Percentiles rank a stretch among this genome's conserved stretches.
Evolutionary conservation across 2,888 invertebrate genomes (phyloP).

Genomic region (Thyatira batis): DNA sequence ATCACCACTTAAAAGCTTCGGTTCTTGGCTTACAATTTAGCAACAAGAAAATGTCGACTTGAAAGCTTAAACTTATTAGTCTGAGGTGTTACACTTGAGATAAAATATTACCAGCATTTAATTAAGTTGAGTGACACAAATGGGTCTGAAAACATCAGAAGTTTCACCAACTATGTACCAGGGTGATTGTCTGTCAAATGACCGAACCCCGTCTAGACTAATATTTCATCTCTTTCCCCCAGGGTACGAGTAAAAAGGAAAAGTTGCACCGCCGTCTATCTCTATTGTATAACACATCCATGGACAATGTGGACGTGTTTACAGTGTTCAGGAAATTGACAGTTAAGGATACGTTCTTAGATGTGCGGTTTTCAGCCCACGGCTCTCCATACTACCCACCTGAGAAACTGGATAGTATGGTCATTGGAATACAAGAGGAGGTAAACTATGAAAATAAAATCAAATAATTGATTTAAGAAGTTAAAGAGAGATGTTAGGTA

Average conservation of each 20-base stretch:
- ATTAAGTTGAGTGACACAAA: not conserved
- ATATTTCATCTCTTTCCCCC: constrained; percentile 26
- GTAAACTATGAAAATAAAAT: constrained; percentile 52
- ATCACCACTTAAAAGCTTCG: too few species aligned
- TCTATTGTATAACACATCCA: constrained; percentile 87
- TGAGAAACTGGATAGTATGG: constrained; percentile 92
- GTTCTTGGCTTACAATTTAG: too few species aligned
- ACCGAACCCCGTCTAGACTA: constrained; percentile 1
- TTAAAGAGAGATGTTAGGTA: too few species aligned
- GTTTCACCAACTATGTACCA: not conserved
- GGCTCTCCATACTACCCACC: constrained; percentile 96
- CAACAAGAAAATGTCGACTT: too few species aligned
- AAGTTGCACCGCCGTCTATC: constrained; percentile 82
- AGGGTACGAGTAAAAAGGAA: constrained; percentile 88
- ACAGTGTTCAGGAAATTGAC: constrained; percentile 90
- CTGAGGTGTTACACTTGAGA: too few species aligned
- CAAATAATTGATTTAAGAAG: constrained; percentile 9
- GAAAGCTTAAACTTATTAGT: too few species aligned
- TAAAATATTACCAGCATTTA: not conserved
- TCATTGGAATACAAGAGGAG: constrained; percentile 87
- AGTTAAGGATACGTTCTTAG: constrained; percentile 85
- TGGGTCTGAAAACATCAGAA: not conserved
- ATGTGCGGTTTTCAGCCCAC: constrained; percentile 95
- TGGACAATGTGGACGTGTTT: constrained; percentile 95
- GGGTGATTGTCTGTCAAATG: not conserved